Evolutionary conservation across 2,113 vertebrate species (phyloP).

Genomic region (Todiramphus saurophagus): DNA sequence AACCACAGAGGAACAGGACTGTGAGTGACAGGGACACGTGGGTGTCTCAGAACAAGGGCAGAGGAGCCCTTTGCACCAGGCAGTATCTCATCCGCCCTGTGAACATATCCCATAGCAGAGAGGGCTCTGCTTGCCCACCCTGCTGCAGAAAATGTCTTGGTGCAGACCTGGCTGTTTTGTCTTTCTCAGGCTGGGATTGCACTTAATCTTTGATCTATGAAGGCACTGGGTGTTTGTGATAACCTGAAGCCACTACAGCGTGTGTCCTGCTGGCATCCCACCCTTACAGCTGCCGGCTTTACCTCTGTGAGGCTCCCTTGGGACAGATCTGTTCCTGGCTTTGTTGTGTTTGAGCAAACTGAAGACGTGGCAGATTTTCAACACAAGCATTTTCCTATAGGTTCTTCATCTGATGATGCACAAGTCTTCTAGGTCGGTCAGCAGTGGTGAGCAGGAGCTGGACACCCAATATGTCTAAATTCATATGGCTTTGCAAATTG

Average conservation of each 20-base stretch:
- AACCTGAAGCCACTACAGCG: not conserved
- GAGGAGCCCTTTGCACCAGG: not conserved
- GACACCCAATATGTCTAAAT: fast-evolving
- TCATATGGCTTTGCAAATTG: not conserved
- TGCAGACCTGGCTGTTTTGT: not conserved
- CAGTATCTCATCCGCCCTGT: not conserved
- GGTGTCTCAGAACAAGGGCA: not conserved
- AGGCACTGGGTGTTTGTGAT: not conserved
- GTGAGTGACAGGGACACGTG: fast-evolving
- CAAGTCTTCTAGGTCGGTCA: not conserved
- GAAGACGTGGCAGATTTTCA: not conserved
- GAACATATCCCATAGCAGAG: fast-evolving
- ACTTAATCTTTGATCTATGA: not conserved
- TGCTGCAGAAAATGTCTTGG: not conserved
- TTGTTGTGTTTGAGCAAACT: fast-evolving
- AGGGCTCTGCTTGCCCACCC: not conserved
- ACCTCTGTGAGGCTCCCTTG: not conserved
- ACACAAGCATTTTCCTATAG: fast-evolving
- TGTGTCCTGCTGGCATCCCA: not conserved
- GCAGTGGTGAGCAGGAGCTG: not conserved
- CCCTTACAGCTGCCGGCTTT: not conserved
- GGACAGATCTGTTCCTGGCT: not conserved
- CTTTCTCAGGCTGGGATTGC: not conserved
- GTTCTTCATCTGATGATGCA: not conserved
- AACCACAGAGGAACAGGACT: not conserved